Base-by-base conservation (phyloP, 2,888 invertebrate genomes). In the Parnassius mnemosyne region DNA sequence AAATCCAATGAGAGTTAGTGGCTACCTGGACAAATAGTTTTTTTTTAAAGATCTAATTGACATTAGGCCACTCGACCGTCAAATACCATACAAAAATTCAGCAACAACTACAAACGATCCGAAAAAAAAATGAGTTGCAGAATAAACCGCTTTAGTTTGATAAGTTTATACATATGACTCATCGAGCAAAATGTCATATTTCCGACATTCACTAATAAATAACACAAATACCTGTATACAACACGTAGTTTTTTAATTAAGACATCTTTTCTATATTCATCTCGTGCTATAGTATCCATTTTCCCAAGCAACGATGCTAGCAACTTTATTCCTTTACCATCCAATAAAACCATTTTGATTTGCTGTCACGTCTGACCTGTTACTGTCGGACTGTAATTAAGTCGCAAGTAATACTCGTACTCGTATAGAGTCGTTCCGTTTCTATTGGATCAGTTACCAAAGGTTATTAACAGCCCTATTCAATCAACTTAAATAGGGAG, bases 291-390 rank as follows among this genome's bases (percentile, higher is more conserved):
- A n/a, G 49, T 49, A 2, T 49, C 49, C 49, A 11, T 49, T 49
- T 49, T 13, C 10, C 13, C 49, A 5, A 49, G 13, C 49, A 53
- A 42, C 41, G 53, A 42, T 7, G 43, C 52, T n/a, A 13, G 10
- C 9, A 25, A 10, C 16, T 47, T 42, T 53, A 53, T 47, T 42
- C n/a, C 59, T 53, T 20, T 50, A 49, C 53, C 16, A 43, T 41
- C 5, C 47, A 53, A 57, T 61, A 53, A 62, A 62, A 53, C 53
- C 53, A 54, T 62, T 62, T 49, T 49, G 53, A 57, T 62, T 62
- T 44, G 57, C 57, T 46, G 57, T 52, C 57, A 62, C 57, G 62
- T 62, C 53, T 62, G 53, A 49, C 34, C 53, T 57, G 57, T 57
- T 62, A 62, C 53, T 57, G 43, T 53, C 49, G 12, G 47, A 41